These are phyloP conservation scores for Adoxophyes honmai DNA, from an alignment of 1,140 invertebrate genomes.

Conservation along the genomic window DNA sequence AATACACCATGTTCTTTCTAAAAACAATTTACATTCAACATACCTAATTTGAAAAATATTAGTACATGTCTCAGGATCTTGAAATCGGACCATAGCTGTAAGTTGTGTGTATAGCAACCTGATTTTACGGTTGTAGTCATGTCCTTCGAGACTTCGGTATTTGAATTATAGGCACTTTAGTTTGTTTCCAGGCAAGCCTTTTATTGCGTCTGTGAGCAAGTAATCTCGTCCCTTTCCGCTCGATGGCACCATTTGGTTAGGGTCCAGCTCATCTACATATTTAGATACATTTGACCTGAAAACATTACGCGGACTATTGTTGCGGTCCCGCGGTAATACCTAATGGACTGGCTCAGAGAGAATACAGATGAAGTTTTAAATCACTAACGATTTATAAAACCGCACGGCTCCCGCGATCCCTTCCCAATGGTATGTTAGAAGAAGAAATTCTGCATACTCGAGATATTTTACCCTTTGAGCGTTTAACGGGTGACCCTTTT, in stretches of 20 bases:
- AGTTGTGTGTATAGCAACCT: too few species aligned
- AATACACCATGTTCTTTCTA: too few species aligned
- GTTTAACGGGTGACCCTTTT: too few species aligned
- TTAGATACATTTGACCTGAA: slow-evolving; percentile 7
- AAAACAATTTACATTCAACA: too few species aligned
- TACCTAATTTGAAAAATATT: too few species aligned
- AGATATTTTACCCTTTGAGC: slow-evolving; percentile 1
- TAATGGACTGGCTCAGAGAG: background rate
- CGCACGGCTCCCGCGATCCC: background rate
- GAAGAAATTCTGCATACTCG: background rate
- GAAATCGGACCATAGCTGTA: too few species aligned
- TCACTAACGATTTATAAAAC: background rate
- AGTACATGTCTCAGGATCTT: too few species aligned
- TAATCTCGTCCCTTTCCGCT: background rate
- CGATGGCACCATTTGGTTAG: slow-evolving; percentile 2
- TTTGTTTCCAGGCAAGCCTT: too few species aligned
- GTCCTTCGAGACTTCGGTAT: too few species aligned
- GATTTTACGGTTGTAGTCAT: too few species aligned
- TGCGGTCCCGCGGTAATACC: background rate
- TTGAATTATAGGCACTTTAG: too few species aligned
- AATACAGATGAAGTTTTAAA: slow-evolving; percentile 3
- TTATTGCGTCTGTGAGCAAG: background rate
- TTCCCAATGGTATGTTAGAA: background rate
- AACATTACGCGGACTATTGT: background rate
- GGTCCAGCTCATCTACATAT: slow-evolving; percentile 1